Base-by-base conservation (phyloP, 2,113 vertebrate genomes). In the Solea solea region DNA sequence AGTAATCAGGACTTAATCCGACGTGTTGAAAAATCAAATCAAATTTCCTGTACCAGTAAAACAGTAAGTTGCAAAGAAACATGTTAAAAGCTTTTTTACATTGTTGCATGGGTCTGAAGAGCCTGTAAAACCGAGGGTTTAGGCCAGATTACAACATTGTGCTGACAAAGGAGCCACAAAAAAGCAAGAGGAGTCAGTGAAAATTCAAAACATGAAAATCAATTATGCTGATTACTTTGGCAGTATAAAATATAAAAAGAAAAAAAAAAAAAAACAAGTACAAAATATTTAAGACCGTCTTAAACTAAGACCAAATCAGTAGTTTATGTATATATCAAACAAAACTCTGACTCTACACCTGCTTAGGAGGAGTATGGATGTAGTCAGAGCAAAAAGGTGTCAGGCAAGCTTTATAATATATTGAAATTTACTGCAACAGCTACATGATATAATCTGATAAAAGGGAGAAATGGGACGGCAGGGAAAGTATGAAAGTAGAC, bases 201-300 rank as follows among this genome's bases (percentile, higher is more conserved):
- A 41, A 70, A 70, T 68, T 54, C 50, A 64, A 57, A 49, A 27
- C 5, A 55, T n/a, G 39, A 14, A 81, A 63, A 49, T 27, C 14
- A 40, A n/a, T 58, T 40, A 45, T 69, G 15, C 8, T 39, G 0
- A 69, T 64, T 44, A 48, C 40, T 13, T 51, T 7, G 14, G 11
- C 21, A 28, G 13, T 28, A 21, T 21, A 21, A 21, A 21, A 21
- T 21, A 21, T 21, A 1, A 1, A 21, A 21, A 21, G 1, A 21
- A 21, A 21, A 21, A 1, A 1, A 1, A 21, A 21, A 21, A 21
- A 21, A 21, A 21, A 21, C 21, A 21, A 21, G 21, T 21, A 21
- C 21, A 21, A 1, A 21, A 21, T 21, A 21, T 21, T 21, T 21
- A 21, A 21, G 21, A 21, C 21, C 21, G n/a, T n/a, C n/a, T n/a